Evolutionary conservation across 2,113 vertebrate genomes (phyloP), one percentile per base, ranked within the genome.

Genomic region (Perca schrenkii): DNA sequence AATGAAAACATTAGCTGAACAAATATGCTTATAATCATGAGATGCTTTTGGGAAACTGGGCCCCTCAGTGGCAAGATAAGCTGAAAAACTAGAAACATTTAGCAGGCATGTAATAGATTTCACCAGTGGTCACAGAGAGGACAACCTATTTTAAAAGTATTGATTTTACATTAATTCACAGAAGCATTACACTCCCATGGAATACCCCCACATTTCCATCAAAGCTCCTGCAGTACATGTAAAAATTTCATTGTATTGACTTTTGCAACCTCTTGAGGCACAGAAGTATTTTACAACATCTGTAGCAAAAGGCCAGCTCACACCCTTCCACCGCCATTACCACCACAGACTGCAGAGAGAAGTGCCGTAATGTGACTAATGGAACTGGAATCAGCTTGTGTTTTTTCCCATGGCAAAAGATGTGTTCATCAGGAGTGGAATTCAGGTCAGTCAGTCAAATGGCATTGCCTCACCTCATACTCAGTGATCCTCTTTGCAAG

Each of bases 1-100:
- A 91, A 15, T 83, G 88, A 84, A 87, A 88, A 92, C 86, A 91
- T 91, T 88, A 93, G 87, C 86, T 61, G 84, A 91, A 91, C 87
- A 92, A 90, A 91, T 90, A 77, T 73, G 86, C 87, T 86, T 83
- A 71, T 83, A 80, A 91, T 80, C 82, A 80, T 69, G 58, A 87
- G 69, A 82, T 72, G 74, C 86, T 82, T 89, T 86, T 71, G 81
- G 74, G 82, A 82, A 86, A 77, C 53, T 11, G 31, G 67, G 70
- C 43, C 57, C 56, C 77, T 79, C 50, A 53, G 43, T 62, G 15
- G 15, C 15, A 68, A 74, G 71, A 86, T 72, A 17, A 72, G 52
- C 19, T 79, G 54, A 72, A 81, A 58, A 65, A 77, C 69, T 56
- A 67, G 49, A 79, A 84, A 78, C 68, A 82, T 83, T 86, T 63